These are phyloP conservation scores for Diorhabda carinulata DNA, from an alignment of 1,140 invertebrate species.

Conservation along the genomic window DNA sequence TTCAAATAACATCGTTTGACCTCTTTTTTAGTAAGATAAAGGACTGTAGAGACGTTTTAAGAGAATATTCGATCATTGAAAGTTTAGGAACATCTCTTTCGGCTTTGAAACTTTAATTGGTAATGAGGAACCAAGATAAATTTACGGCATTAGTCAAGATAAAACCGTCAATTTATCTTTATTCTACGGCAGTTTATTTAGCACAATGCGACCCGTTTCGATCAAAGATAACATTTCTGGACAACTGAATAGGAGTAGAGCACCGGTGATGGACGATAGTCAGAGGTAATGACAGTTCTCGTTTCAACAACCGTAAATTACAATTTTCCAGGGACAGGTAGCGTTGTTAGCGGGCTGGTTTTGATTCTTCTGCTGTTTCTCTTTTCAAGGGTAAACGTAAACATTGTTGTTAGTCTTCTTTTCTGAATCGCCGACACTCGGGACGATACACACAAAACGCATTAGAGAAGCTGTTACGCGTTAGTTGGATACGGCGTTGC, in stretches of 20 bases:
- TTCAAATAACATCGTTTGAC: no score
- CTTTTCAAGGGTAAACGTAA: conserved; percentile 2
- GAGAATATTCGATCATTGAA: no score
- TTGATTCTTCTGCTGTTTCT: neutral
- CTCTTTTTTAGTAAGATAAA: no score
- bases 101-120: neutral
- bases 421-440: conserved; percentile 10
- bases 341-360: conserved; percentile 26
- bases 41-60: no score
- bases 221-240: conserved; percentile 17
- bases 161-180: conserved; percentile 17
- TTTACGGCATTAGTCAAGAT: conserved; percentile 17
- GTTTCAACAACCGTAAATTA: conserved; percentile 38
- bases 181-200: conserved; percentile 18
- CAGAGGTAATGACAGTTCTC: conserved; percentile 39
- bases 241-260: conserved; percentile 32
- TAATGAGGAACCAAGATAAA: conserved; percentile 4
- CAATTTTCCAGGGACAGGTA: conserved; percentile 36
- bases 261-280: conserved; percentile 35
- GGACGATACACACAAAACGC: conserved; percentile 31
- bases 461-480: conserved; percentile 22
- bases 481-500: no score
- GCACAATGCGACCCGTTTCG: conserved; percentile 14
- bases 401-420: conserved; percentile 2
- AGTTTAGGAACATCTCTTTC: no score